Evolutionary conservation across 2,888 invertebrate genomes (phyloP).

Genomic region (Malthinus seriepunctatus): DNA sequence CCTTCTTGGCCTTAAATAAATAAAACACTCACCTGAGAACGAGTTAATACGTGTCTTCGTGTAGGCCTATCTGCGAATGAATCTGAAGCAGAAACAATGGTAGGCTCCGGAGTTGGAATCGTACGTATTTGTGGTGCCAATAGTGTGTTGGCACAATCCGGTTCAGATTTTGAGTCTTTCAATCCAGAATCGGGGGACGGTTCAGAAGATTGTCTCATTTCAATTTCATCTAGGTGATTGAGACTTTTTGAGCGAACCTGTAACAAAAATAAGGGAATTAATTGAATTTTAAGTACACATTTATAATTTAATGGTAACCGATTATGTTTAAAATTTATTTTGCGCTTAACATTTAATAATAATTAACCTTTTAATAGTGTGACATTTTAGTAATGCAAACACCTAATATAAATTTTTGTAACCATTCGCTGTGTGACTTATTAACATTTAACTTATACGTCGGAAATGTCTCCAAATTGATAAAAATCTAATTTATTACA

Average conservation of each 20-base stretch:
- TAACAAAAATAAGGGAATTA: slow-evolving; percentile 37
- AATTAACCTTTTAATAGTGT: not conserved
- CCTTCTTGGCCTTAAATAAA: too few relatives aligned
- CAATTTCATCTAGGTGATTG: slow-evolving; percentile 71
- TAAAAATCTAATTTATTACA: slow-evolving; percentile 5
- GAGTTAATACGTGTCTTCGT: slow-evolving; percentile 60
- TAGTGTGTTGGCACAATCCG: slow-evolving; percentile 48
- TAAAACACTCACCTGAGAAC: slow-evolving; percentile 59
- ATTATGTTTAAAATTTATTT: too few relatives aligned
- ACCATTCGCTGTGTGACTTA: not conserved
- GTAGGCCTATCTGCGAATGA: slow-evolving; percentile 34
- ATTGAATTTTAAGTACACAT: not conserved
- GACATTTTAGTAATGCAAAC: not conserved
- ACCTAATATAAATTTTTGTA: slow-evolving; percentile 1
- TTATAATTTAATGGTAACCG: too few relatives aligned
- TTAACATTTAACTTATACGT: slow-evolving; percentile 5
- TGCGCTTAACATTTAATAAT: too few relatives aligned
- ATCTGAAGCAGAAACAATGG: slow-evolving; percentile 50
- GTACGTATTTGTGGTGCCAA: slow-evolving; percentile 46
- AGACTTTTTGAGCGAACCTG: slow-evolving; percentile 75
- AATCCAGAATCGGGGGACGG: slow-evolving; percentile 42
- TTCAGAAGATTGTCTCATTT: slow-evolving; percentile 53
- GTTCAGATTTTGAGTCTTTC: slow-evolving; percentile 53
- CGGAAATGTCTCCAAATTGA: slow-evolving; percentile 7
- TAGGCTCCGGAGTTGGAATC: slow-evolving; percentile 54